A percentile compares a stretch with the other conserved stretches of the same genome.
phyloP scores from a whole-genome alignment of 2,113 vertebrate genomes.

The Dendropsophus ebraccatus region DNA sequence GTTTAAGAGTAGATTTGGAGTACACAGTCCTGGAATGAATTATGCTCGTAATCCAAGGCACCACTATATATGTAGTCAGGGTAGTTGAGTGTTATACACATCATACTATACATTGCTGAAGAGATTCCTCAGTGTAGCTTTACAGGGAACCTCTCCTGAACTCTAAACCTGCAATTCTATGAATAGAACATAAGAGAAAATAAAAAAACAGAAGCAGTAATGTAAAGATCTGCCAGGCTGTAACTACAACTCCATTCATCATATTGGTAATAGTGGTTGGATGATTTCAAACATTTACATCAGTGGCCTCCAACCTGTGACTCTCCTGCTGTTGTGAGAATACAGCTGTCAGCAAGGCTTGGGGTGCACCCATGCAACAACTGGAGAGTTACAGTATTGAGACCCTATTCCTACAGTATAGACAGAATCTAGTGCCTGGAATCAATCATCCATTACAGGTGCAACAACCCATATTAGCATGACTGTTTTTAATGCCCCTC shows the following conservation, averaged over 20 bases:
- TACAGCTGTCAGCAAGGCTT: background rate
- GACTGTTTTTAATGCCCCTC: too few species aligned
- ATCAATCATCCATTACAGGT: background rate
- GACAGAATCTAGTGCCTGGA: background rate
- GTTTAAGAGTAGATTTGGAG: too few species aligned
- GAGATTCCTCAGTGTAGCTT: too few species aligned
- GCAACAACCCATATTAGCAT: too few species aligned
- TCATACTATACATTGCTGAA: background rate
- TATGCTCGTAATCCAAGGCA: too few species aligned
- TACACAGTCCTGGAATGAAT: too few species aligned
- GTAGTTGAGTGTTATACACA: background rate
- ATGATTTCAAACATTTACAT: too few species aligned
- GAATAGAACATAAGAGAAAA: background rate
- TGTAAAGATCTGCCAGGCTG: too few species aligned
- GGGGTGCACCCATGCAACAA: background rate
- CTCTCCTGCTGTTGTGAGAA: background rate
- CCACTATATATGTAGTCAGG: background rate
- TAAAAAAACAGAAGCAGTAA: too few species aligned
- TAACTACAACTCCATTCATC: too few species aligned
- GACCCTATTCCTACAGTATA: background rate
- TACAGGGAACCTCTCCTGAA: background rate
- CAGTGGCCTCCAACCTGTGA: background rate
- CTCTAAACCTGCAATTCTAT: background rate
- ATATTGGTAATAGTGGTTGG: too few species aligned
- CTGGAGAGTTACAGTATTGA: background rate